Evolutionary conservation across 1,140 invertebrate genomes (phyloP), one percentile per base, ranked within the genome.

Genomic region (Megathymus violae): DNA sequence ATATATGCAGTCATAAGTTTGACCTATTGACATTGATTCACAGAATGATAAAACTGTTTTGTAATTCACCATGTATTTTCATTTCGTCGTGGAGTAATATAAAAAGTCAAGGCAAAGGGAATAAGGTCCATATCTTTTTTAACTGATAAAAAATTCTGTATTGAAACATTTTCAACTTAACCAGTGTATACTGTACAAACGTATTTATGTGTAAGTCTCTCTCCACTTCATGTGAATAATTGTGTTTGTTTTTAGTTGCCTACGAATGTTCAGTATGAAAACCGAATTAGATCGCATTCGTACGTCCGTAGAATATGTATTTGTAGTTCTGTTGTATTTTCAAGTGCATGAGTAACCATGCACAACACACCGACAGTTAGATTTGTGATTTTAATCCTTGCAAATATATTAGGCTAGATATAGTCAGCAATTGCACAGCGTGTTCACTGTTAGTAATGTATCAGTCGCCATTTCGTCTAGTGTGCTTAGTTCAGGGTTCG

Each of bases 321-420:
- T 22, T 46, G 22, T 58, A 62, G 59, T 56, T 62, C 10, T 9
- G 43, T 41, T 62, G 48, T 58, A 63, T 50, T 59, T 51, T 47
- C 41, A 50, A 56, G 48, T 36, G 59, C 19, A 22, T 22, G 61
- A 58, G 50, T 67, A 69, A 71, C 67, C 71, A 69, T 64, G 54
- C 65, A 58, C 51, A 22, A 58, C 63, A n/a, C n/a, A n/a, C n/a
- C n/a, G n/a, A n/a, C n/a, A n/a, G 46, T 59, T 19, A 54, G 56
- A 44, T 40, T 54, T 54, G 59, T 59, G 63, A 52, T 71, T 67
- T 59, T 70, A 63, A 43, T 64, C 50, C 36, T 40, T 38, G 61
- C 61, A 54, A n/a, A n/a, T n/a, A n/a, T n/a, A n/a, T n/a, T n/a
- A 66, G 62, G 74, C 74, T 84, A 81, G 81, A 82, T 77, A 82